Evolutionary conservation across 2,113 vertebrate genomes (phyloP), one percentile per base, ranked within the genome.

Genomic region (Otus sunia): DNA sequence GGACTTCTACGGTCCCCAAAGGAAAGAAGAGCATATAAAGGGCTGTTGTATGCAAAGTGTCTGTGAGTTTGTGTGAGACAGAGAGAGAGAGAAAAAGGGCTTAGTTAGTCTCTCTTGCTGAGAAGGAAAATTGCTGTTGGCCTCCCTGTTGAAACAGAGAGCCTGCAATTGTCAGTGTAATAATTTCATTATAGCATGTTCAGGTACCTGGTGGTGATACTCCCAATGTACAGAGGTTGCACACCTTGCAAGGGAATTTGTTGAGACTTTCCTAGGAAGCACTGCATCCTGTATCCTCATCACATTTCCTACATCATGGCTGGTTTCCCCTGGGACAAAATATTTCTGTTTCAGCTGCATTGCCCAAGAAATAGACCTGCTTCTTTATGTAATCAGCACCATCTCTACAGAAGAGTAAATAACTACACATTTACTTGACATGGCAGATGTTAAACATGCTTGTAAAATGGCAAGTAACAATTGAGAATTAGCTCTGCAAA

Each of bases 281-380:
- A 66, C 43, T 80, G 30, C 34, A 62, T 93, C 74, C 84, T 83
- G n/a, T 95, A 76, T 91, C 81, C 68, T 97, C 80, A 94, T 69
- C 93, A 91, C 78, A 92, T 95, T 97, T 96, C 55, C 64, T 89
- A 73, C n/a, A 76, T 52, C 64, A n/a, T 85, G 69, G 58, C 72
- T 86, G 68, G 34, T 68, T 91, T 89, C 94, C 69, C 74, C 49
- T 62, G 90, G 88, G 94, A 93, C 58, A 95, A 93, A 96, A 96
- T 92, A 96, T 97, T 97, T 97, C 92, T 96, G 76, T 96, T 96
- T 97, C 95, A 94, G 58, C 92, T 72, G 64, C 94, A 66, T 92
- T 67, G 73, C 50, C 67, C 37, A 69, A 80, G 85, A 91, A 97
- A 93, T 86, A 95, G 80, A 90, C 80, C 94, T 96, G 91, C 92